A percentile compares a stretch with the other conserved stretches of the same genome.
These are phyloP conservation scores for Hippocampus mohnikei DNA, from an alignment of 2,113 vertebrate genomes.

Conservation along the genomic window DNA sequence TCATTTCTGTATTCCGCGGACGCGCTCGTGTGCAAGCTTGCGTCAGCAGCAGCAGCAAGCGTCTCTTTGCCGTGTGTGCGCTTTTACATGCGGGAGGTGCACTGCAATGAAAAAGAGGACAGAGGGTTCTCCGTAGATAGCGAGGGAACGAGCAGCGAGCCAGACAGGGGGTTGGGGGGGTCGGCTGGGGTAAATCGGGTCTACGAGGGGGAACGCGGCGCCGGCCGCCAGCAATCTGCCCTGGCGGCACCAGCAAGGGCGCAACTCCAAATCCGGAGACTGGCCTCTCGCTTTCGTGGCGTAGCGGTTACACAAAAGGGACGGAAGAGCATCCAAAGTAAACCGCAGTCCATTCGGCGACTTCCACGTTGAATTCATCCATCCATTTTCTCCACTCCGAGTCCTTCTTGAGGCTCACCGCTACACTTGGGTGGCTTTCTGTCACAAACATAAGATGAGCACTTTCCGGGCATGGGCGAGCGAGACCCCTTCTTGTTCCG, in stretches of 20 bases:
- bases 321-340: background rate
- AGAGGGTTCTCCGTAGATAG: conserved; percentile 24
- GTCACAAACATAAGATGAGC: too few relatives aligned
- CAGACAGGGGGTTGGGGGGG: conserved; percentile 41
- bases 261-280: background rate
- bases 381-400: background rate
- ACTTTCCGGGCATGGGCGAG: too few relatives aligned
- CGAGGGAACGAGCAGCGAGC: conserved; percentile 28
- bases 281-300: background rate
- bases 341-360: background rate
- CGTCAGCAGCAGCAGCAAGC: conserved; percentile 42
- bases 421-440: too few relatives aligned
- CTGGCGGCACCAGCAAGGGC: conserved; percentile 44
- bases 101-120: conserved; percentile 26
- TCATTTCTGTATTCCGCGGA: conserved; percentile 65
- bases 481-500: too few relatives aligned
- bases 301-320: background rate
- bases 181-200: conserved; percentile 53
- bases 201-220: conserved; percentile 56
- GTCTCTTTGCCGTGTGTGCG: conserved; percentile 30
- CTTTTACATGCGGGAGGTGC: conserved; percentile 41
- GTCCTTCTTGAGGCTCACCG: too few relatives aligned
- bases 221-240: conserved; percentile 79
- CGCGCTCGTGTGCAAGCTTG: conserved; percentile 20
- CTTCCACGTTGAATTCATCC: background rate